These are phyloP conservation scores for Drosophila sp. DNA, from an alignment of 1,140 invertebrate genomes.

Conservation along the genomic window DNA sequence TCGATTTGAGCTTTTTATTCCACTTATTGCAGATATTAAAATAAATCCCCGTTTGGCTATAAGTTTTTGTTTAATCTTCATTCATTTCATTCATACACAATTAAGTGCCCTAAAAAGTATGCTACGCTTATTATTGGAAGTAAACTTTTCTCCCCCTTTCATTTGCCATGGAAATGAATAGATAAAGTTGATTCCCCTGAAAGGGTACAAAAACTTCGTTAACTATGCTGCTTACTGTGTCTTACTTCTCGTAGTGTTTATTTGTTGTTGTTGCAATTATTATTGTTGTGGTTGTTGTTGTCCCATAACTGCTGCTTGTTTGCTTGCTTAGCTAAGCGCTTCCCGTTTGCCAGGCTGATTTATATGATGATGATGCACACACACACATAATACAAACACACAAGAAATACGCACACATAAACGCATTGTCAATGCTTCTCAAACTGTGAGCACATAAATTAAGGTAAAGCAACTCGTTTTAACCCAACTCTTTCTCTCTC, in stretches of 20 bases:
- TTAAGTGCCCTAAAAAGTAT: conserved; percentile 1
- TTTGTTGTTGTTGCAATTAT: conserved; percentile 32
- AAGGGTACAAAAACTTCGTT: conserved; percentile 20
- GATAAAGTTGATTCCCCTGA: background rate
- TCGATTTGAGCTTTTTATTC: too few relatives aligned
- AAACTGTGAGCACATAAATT: conserved; percentile 78
- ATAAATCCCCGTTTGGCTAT: too few relatives aligned
- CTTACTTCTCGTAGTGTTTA: conserved; percentile 27
- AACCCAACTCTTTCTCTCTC: background rate
- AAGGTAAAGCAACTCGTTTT: conserved; percentile 40
- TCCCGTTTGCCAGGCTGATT: conserved; percentile 68
- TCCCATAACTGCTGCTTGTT: conserved; percentile 39
- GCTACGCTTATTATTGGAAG: background rate
- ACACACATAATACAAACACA: conserved; percentile 29
- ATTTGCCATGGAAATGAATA: background rate
- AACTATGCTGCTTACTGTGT: conserved; percentile 6
- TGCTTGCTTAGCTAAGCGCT: conserved; percentile 78
- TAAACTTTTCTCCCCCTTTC: background rate
- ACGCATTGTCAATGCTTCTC: conserved; percentile 46
- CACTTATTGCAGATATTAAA: too few relatives aligned
- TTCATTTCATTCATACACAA: too few relatives aligned
- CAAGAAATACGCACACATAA: conserved; percentile 7
- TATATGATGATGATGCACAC: conserved; percentile 39
- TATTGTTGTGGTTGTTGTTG: conserved; percentile 36
- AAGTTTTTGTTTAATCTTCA: too few relatives aligned